Base-by-base conservation (phyloP, 1,140 invertebrate genomes). In the Parapsyche elsis region DNA sequence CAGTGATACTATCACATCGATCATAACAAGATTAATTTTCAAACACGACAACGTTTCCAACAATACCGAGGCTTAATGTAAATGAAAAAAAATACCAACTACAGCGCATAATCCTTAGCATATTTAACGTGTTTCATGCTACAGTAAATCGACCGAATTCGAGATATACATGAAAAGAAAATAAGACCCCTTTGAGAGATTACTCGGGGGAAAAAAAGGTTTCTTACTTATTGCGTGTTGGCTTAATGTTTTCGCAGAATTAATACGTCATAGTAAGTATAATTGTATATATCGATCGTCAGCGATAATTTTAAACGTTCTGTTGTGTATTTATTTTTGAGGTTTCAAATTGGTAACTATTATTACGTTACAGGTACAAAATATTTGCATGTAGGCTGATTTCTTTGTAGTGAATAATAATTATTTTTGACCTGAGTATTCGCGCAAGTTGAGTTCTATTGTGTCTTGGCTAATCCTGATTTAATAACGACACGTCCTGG, bases 401-500 rank as follows among this genome's bases (percentile, higher is more conserved):
- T 38, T 38, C n/a, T 38, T 38, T 1, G 30, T 38, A 38, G 30
- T 38, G 30, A 38, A 38, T 38, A 38, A 38, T 38, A 38, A 38
- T 38, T 38, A 38, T 77, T 30, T 61, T 16, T 38, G 30, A 38
- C 30, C 30, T 7, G 30, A 38, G 30, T 38, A 38, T 38, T 16
- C 49, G 16, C 16, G 14, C 57, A 19, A 61, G 57, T 61, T 16
- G 21, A 30, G 38, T 78, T 26, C 44, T 49, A 74, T 80, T 80
- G 61, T 76, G 23, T 38, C 57, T 67, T 46, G 44, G 76, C 21
- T 83, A 83, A 83, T 83, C 81, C 79, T 83, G 81, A 83, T 83
- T 83, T 83, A 83, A 80, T 83, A 80, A 80, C 75, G 57, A 71
- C 77, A 70, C 77, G 77, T 71, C 64, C 74, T 45, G 19, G 57